Percentiles rank a stretch among this genome's conserved stretches.
These are phyloP conservation scores for Agonopterix alstromeriana DNA, from an alignment of 2,888 invertebrate genomes.

Conservation along the genomic window DNA sequence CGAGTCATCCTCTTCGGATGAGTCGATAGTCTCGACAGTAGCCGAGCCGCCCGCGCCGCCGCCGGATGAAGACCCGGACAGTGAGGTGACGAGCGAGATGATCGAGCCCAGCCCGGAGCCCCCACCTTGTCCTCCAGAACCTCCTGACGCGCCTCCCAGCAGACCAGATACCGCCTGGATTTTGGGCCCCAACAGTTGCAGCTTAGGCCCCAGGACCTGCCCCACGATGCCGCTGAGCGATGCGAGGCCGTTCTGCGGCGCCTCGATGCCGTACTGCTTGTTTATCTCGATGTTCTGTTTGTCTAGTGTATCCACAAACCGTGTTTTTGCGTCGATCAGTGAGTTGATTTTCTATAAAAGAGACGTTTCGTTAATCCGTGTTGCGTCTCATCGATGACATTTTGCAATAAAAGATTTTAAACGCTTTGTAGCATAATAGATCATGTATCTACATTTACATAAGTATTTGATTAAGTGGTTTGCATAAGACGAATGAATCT, in stretches of 20 bases:
- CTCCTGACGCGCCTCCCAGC: conserved; percentile 74
- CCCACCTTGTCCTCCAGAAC: conserved; percentile 61
- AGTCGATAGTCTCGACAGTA: conserved; percentile 63
- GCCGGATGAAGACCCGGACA: conserved; percentile 64
- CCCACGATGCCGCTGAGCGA: conserved; percentile 80
- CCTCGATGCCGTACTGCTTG: conserved; percentile 83
- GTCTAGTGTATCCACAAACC: conserved; percentile 82
- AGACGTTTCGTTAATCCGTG: conserved; percentile 4
- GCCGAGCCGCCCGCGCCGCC: conserved; percentile 40
- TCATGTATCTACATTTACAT: not conserved
- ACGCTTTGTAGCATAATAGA: no score
- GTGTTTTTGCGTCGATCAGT: conserved; percentile 87
- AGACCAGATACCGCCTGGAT: conserved; percentile 75
- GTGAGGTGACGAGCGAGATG: conserved; percentile 62
- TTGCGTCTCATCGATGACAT: no score
- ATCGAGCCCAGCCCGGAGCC: conserved; percentile 54
- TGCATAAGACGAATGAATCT: no score
- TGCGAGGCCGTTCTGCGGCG: conserved; percentile 77
- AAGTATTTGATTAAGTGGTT: no score
- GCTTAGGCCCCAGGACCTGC: conserved; percentile 82
- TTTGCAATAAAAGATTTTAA: no score
- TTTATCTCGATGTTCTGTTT: conserved; percentile 85
- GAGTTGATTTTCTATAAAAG: conserved; percentile 87
- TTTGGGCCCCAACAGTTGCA: conserved; percentile 82
- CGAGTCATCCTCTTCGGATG: conserved; percentile 64